phyloP scores from a whole-genome alignment of 1,140 invertebrate genomes.

The Metaphire vulgaris region DNA sequence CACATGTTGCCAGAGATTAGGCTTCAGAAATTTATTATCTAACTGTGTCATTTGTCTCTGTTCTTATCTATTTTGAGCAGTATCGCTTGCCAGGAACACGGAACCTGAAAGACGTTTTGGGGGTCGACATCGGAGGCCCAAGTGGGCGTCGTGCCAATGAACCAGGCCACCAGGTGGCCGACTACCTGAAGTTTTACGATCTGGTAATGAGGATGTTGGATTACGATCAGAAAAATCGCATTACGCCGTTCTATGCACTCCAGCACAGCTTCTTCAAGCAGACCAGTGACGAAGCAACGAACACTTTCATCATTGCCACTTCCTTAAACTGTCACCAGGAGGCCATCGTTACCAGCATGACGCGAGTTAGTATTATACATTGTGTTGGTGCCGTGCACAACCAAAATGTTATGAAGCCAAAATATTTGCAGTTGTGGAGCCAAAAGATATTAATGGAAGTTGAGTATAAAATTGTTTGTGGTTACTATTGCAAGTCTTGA shows the following conservation, averaged over 20 bases:
- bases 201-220: slow-evolving; percentile 87
- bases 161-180: slow-evolving; percentile 86
- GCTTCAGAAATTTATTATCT: too few species aligned
- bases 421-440: background rate
- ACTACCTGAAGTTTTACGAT: slow-evolving; percentile 99
- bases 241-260: slow-evolving; percentile 63
- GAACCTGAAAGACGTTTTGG: slow-evolving; percentile 51
- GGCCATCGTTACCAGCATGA: background rate
- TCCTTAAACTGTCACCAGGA: background rate
- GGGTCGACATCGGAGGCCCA: slow-evolving; percentile 86
- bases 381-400: too few species aligned
- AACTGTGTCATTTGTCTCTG: too few species aligned
- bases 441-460: background rate
- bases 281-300: background rate
- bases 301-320: background rate
- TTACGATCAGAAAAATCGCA: slow-evolving; percentile 92
- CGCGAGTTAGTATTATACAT: background rate
- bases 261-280: slow-evolving; percentile 30
- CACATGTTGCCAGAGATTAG: too few species aligned
- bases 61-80: too few species aligned
- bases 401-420: too few species aligned
- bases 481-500: background rate
- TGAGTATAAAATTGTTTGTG: background rate
- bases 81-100: slow-evolving; percentile 47
- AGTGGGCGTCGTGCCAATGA: slow-evolving; percentile 78